These are phyloP conservation scores for Xerus rutilus DNA, from an alignment of 2,797 vertebrate species.

Conservation along the genomic window DNA sequence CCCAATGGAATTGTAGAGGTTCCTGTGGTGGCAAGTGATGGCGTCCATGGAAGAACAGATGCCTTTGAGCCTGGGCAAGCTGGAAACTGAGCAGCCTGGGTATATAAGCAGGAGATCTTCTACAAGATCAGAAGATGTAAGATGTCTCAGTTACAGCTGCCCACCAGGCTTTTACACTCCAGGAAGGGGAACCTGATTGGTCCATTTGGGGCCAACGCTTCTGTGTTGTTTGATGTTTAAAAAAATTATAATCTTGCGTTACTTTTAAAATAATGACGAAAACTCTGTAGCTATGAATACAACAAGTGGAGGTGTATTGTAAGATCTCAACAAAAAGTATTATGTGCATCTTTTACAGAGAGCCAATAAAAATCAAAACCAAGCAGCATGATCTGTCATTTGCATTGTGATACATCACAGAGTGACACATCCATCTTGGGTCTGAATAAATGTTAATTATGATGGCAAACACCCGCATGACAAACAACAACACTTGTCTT, in stretches of 20 bases:
- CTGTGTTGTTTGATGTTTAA: neutral
- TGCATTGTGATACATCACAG: conserved; percentile 12
- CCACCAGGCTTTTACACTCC: neutral
- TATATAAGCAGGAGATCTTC: neutral
- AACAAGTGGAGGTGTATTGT: neutral
- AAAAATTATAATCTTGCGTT: neutral
- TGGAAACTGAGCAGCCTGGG: neutral
- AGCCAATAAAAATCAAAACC: neutral
- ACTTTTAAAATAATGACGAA: conserved; percentile 38
- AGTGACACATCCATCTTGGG: neutral
- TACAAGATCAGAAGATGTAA: neutral
- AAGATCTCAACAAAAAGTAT: neutral
- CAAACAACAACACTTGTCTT: neutral
- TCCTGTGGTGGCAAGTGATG: neutral
- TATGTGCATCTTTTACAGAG: conserved; percentile 35
- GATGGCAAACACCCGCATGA: neutral
- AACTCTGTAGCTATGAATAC: neutral
- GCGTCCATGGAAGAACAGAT: neutral
- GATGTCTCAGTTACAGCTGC: neutral
- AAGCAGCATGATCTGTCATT: neutral
- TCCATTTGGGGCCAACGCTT: neutral
- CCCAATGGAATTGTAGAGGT: neutral
- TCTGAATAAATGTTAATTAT: neutral
- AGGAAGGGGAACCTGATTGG: neutral
- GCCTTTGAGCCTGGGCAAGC: neutral